Evolutionary conservation across 2,797 vertebrate genomes (phyloP).

Genomic region (Poecilia gillii): DNA sequence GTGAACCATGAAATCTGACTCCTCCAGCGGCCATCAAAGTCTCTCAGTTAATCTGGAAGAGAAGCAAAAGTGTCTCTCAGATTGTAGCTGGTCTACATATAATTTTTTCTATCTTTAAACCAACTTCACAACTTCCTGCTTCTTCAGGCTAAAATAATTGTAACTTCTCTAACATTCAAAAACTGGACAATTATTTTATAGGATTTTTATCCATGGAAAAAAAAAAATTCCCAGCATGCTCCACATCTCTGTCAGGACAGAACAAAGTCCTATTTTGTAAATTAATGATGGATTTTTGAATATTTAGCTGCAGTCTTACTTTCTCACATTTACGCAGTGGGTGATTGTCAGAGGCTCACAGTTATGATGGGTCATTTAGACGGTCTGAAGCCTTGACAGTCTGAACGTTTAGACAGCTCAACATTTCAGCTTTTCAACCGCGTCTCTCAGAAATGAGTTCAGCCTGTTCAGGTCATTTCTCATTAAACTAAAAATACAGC

Average conservation of each 20-base stretch:
- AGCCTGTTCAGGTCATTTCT: neutral
- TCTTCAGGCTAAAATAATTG: neutral
- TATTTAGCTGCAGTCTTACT: constrained; percentile 2
- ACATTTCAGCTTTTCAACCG: constrained; percentile 3
- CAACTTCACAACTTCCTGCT: neutral
- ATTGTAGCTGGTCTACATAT: neutral
- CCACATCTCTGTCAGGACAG: neutral
- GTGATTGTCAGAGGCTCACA: neutral
- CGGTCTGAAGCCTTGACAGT: neutral
- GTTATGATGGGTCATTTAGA: constrained; percentile 9
- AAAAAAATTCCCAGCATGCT: neutral
- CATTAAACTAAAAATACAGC: constrained; percentile 1
- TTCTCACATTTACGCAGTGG: neutral
- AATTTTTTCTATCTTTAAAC: neutral
- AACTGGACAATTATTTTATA: neutral
- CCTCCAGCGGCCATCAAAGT: neutral
- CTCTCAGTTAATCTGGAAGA: neutral
- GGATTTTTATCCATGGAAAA: neutral
- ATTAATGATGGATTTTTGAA: neutral
- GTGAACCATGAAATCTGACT: neutral
- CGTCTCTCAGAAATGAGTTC: neutral
- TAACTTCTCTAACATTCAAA: neutral
- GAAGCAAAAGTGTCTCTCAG: neutral
- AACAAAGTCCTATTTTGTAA: too few relatives aligned
- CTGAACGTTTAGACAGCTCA: constrained; percentile 12